Percentiles rank a stretch among this genome's conserved stretches.
Conservation (phyloP, 2,797 vertebrate species). For the Pseudomugil tenellus region DNA sequence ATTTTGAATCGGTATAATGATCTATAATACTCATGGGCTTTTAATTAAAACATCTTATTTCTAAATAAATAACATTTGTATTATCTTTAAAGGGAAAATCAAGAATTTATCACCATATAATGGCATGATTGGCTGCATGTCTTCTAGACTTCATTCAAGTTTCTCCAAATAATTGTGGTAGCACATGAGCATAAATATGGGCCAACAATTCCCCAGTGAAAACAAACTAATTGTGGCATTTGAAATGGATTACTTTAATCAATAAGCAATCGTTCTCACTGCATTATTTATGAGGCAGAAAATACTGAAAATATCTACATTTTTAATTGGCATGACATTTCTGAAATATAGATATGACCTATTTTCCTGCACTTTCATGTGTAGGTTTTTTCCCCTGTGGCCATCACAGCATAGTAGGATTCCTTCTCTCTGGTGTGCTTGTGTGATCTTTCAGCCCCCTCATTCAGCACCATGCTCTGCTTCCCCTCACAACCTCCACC, state of each 20-base stretch:
- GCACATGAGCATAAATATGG: conserved; percentile 23
- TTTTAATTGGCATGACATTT: conserved; percentile 72
- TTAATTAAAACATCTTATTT: conserved; percentile 42
- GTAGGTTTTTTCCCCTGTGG: conserved; percentile 65
- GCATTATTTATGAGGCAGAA: conserved; percentile 81
- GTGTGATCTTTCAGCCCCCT: conserved; percentile 72
- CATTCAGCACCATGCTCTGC: conserved; percentile 39
- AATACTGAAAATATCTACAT: conserved; percentile 60
- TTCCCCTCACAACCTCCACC: conserved; percentile 7
- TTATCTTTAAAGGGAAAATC: conserved; percentile 36
- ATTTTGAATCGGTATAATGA: not conserved
- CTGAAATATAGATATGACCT: conserved; percentile 76
- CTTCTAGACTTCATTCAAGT: conserved; percentile 33
- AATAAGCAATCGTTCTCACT: conserved; percentile 82
- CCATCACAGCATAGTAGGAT: conserved; percentile 62
- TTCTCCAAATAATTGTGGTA: conserved; percentile 12
- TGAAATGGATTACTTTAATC: conserved; percentile 78
- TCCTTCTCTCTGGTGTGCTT: conserved; percentile 47
- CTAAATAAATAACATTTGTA: conserved; percentile 23
- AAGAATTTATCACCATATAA: conserved; percentile 17
- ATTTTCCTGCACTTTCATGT: conserved; percentile 72
- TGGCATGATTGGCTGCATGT: conserved; percentile 28
- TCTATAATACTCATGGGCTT: conserved; percentile 21
- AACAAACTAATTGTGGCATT: conserved; percentile 78
- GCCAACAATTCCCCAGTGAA: conserved; percentile 43